Evolutionary conservation across 2,888 invertebrate genomes (phyloP).

Genomic region (Synanthedon formicaeformis): DNA sequence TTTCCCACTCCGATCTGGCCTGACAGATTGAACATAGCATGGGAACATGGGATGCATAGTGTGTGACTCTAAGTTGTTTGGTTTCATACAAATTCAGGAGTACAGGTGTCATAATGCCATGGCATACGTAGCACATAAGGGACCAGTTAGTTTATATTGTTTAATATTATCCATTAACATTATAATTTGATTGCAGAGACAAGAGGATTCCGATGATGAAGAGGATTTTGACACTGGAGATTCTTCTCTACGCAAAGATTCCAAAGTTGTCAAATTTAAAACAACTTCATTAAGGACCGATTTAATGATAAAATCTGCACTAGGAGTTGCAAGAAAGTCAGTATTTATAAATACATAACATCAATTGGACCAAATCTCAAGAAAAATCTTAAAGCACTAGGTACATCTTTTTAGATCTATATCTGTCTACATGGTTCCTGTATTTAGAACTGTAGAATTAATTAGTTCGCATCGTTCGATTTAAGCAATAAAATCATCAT

Average conservation of each 20-base stretch:
- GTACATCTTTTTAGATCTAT: background rate
- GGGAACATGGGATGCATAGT: too few relatives aligned
- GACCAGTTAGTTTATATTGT: too few relatives aligned
- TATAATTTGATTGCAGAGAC: constrained; percentile 31
- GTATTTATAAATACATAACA: constrained; percentile 12
- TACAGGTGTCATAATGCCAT: too few relatives aligned
- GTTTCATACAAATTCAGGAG: too few relatives aligned
- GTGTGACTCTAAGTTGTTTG: too few relatives aligned
- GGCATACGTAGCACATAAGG: too few relatives aligned
- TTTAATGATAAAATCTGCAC: constrained; percentile 75
- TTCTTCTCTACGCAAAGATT: constrained; percentile 68
- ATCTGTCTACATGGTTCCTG: background rate
- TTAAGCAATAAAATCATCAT: too few relatives aligned
- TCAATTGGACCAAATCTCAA: too few relatives aligned
- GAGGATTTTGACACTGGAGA: constrained; percentile 53
- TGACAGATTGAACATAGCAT: too few relatives aligned
- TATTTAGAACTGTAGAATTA: constrained; percentile 1
- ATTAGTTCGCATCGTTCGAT: background rate
- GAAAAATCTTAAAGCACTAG: too few relatives aligned
- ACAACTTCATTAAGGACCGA: constrained; percentile 79
- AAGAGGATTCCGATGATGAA: constrained; percentile 64
- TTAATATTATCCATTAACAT: too few relatives aligned
- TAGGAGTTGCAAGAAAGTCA: constrained; percentile 81
- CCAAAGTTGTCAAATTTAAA: constrained; percentile 74
- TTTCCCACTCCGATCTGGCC: too few relatives aligned